Percentiles rank a stretch among this genome's conserved stretches.
Conservation (phyloP, 2,113 vertebrate species). For the Prietella phreatophila region DNA sequence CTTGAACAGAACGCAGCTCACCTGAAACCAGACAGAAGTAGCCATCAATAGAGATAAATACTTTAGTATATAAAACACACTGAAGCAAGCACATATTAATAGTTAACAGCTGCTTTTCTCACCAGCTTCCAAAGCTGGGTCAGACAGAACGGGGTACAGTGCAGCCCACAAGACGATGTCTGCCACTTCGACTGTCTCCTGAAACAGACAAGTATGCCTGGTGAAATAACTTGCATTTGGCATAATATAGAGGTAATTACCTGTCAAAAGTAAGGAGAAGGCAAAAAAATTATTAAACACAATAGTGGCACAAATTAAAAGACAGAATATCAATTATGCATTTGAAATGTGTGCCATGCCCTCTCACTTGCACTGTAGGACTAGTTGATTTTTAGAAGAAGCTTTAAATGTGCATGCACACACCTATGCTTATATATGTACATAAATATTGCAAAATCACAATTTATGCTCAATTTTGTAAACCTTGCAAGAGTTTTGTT, state of each 20-base stretch:
- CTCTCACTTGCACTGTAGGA: background rate
- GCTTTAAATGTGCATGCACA: background rate
- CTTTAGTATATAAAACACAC: background rate
- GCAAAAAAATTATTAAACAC: background rate
- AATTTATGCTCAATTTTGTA: background rate
- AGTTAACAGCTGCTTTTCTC: constrained; percentile 19
- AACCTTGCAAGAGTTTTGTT: background rate
- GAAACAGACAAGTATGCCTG: constrained; percentile 47
- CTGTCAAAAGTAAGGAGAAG: background rate
- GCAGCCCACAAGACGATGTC: constrained; percentile 87
- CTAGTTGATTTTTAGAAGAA: background rate
- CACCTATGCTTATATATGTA: background rate
- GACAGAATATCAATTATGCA: background rate
- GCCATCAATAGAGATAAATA: background rate
- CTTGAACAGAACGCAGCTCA: constrained; percentile 67
- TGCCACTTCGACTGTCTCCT: constrained; percentile 79
- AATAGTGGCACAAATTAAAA: background rate
- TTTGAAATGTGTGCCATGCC: background rate
- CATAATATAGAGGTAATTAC: background rate
- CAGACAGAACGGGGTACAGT: constrained; percentile 76
- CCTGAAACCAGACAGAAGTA: constrained; percentile 61
- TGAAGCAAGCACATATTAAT: background rate
- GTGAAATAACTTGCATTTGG: background rate
- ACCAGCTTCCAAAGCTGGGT: constrained; percentile 63
- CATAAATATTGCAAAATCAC: no score